Conservation (phyloP, 2,113 vertebrate species). For the Lepisosteus osseus region DNA sequence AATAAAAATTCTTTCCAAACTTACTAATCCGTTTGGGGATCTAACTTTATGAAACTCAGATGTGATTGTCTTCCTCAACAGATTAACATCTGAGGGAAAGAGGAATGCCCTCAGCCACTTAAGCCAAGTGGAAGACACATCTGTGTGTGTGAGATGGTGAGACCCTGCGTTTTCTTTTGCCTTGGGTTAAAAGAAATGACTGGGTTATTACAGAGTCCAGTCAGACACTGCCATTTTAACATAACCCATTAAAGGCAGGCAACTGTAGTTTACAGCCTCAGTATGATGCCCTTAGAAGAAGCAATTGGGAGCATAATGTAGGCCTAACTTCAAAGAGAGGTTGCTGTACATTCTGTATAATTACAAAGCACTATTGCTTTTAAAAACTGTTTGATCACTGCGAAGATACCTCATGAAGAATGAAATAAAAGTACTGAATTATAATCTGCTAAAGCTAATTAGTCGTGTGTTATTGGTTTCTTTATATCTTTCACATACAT, state of each 20-base stretch:
- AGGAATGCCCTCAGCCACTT: not conserved
- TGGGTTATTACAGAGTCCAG: conserved; percentile 3
- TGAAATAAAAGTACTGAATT: not conserved
- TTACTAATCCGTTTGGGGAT: conserved; percentile 19
- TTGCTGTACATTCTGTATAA: conserved; percentile 4
- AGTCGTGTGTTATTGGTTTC: not conserved
- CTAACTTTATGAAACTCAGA: conserved; percentile 22
- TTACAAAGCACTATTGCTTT: conserved; percentile 21
- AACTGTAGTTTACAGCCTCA: conserved; percentile 1
- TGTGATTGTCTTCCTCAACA: conserved; percentile 15
- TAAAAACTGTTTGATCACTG: conserved; percentile 9
- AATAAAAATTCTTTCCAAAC: conserved; percentile 30
- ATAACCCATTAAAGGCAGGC: not conserved
- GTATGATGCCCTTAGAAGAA: conserved; percentile 9
- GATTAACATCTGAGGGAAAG: not conserved
- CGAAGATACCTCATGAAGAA: conserved; percentile 13
- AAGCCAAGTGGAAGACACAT: conserved; percentile 4
- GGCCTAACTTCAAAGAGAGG: conserved; percentile 12
- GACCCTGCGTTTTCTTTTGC: not conserved
- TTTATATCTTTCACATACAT: not conserved
- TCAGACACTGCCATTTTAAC: not conserved
- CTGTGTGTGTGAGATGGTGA: not conserved
- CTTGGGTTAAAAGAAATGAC: conserved; percentile 4
- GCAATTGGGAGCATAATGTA: not conserved
- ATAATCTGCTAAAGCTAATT: conserved; percentile 1